Conservation (phyloP, 2,797 vertebrate genomes). For the Tiaroga cobitis region DNA sequence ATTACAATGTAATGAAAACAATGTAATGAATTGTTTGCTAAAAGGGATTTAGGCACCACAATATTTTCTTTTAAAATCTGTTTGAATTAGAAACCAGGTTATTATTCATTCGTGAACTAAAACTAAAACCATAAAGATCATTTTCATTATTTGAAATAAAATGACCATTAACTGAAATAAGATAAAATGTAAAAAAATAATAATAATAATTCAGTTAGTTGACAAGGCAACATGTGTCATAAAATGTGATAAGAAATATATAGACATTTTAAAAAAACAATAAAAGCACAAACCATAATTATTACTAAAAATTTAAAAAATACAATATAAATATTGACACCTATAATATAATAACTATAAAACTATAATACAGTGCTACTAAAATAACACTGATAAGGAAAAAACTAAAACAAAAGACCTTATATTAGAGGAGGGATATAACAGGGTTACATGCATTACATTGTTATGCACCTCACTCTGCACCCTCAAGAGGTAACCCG, state of each 20-base stretch:
- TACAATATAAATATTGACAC: neutral
- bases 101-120: neutral
- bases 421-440: neutral
- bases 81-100: neutral
- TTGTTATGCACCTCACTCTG: neutral
- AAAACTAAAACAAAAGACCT: no score
- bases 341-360: neutral
- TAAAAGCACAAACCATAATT: neutral
- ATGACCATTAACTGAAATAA: neutral
- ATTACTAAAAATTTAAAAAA: neutral
- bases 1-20: no score
- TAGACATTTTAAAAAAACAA: neutral
- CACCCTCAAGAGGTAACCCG: neutral
- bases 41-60: neutral
- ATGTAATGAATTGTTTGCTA: neutral
- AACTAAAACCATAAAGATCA: neutral
- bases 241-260: neutral
- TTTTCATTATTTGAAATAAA: neutral
- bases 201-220: neutral
- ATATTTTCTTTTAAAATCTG: neutral
- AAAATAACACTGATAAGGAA: neutral
- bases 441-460: neutral
- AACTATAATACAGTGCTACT: neutral
- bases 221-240: neutral
- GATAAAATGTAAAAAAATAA: neutral